Evolutionary conservation across 2,797 vertebrate species (phyloP).

Genomic region (Neosilurus mollespiculum): DNA sequence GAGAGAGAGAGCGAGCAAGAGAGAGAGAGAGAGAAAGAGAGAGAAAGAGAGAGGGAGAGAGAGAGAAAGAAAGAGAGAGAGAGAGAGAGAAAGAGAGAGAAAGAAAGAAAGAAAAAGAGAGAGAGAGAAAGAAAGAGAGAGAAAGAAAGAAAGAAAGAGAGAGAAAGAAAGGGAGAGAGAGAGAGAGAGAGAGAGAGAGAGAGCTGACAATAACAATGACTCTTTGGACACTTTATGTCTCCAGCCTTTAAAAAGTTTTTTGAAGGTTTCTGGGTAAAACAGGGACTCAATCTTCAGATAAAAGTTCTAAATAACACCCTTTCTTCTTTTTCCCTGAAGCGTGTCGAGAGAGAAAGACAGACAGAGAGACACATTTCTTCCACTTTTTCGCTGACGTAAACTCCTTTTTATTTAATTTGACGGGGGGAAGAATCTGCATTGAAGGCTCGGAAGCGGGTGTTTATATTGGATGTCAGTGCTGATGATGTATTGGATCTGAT

Average conservation of each 20-base stretch:
- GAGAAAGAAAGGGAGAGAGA: not conserved
- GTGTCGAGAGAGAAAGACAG: too few relatives aligned
- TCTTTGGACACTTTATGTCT: not conserved
- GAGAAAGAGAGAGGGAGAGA: not conserved
- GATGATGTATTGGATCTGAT: slow-evolving; percentile 31
- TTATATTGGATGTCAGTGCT: not conserved
- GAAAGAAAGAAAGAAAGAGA: not conserved
- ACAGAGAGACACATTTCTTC: not conserved
- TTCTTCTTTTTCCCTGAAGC: not conserved
- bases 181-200: too few relatives aligned
- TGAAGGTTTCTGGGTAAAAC: not conserved
- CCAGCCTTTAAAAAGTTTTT: not conserved
- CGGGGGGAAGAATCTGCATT: not conserved
- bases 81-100: not conserved
- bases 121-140: not conserved
- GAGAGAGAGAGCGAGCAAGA: too few relatives aligned
- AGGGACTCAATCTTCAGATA: not conserved
- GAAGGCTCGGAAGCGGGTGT: not conserved
- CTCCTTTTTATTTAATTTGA: not conserved
- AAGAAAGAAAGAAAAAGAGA: too few relatives aligned
- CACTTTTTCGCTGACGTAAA: not conserved
- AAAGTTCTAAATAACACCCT: not conserved
- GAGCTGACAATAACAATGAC: not conserved
- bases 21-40: too few relatives aligned
- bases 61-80: not conserved